A percentile compares a stretch with the other conserved stretches of the same genome.
Conservation (phyloP, 2,888 invertebrate species). For the Dynastes maya region DNA sequence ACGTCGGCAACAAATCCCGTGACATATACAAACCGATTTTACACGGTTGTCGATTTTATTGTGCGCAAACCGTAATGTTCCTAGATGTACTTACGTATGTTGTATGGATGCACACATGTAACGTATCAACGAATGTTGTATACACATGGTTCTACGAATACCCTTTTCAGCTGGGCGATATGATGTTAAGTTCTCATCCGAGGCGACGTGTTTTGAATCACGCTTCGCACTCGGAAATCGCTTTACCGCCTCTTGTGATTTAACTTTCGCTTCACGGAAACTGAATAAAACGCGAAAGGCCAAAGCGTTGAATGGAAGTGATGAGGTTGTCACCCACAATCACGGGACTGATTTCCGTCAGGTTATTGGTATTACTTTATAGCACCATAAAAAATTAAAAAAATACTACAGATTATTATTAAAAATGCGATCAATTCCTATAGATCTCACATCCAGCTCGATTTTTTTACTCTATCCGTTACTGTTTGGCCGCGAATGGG, state of each 20-base stretch:
- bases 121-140: neutral
- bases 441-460: no score
- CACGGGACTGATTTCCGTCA: no score
- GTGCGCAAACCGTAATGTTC: conserved; percentile 5
- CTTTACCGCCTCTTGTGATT: conserved; percentile 8
- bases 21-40: conserved; percentile 34
- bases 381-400: no score
- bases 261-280: conserved; percentile 20
- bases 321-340: no score
- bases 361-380: no score
- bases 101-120: conserved; percentile 5
- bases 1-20: conserved; percentile 37
- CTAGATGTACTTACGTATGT: neutral
- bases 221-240: conserved; percentile 14
- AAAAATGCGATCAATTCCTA: no score
- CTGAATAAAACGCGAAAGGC: no score
- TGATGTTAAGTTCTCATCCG: conserved; percentile 1
- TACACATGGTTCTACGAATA: conserved; percentile 21
- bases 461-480: no score
- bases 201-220: conserved; percentile 6
- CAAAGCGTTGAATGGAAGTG: no score
- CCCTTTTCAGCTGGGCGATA: neutral
- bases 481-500: no score
- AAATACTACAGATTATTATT: no score
- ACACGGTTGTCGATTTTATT: conserved; percentile 40